These are phyloP conservation scores for Microtus oregoni DNA, from an alignment of 2,113 vertebrate species.

Conservation along the genomic window DNA sequence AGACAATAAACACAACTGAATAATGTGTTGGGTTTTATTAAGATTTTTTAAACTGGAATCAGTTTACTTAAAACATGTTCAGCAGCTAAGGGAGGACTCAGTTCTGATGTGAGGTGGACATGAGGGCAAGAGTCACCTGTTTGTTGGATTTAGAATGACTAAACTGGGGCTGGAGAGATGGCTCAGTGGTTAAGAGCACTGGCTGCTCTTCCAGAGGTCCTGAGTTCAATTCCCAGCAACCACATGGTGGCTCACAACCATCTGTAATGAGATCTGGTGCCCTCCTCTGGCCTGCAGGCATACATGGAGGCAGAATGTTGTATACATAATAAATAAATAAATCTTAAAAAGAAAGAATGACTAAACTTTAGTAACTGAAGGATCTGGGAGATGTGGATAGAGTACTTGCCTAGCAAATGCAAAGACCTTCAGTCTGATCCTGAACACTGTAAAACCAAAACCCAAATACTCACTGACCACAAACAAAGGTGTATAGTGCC, in stretches of 20 bases:
- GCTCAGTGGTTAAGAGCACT: too few relatives aligned
- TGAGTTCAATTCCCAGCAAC: too few relatives aligned
- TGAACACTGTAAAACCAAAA: neutral
- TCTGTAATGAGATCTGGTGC: too few relatives aligned
- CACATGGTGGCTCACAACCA: too few relatives aligned
- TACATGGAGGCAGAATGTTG: too few relatives aligned
- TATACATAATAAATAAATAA: too few relatives aligned
- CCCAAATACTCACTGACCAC: neutral
- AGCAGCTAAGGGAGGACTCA: neutral
- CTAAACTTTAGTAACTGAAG: neutral
- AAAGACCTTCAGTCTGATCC: neutral
- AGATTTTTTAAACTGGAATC: neutral
- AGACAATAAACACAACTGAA: neutral
- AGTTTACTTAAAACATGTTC: neutral
- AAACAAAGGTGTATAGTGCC: neutral
- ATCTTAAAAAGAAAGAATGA: neutral
- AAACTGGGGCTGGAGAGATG: too few relatives aligned
- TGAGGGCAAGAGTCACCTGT: neutral
- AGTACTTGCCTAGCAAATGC: neutral
- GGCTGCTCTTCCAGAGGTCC: too few relatives aligned
- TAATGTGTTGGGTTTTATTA: neutral
- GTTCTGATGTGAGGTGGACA: neutral
- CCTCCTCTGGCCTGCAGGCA: too few relatives aligned
- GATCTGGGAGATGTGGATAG: neutral
- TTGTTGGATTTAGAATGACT: slow-evolving; percentile 31